Evolutionary conservation across 2,888 invertebrate species (phyloP).

Genomic region (Drosophila prostipennis): DNA sequence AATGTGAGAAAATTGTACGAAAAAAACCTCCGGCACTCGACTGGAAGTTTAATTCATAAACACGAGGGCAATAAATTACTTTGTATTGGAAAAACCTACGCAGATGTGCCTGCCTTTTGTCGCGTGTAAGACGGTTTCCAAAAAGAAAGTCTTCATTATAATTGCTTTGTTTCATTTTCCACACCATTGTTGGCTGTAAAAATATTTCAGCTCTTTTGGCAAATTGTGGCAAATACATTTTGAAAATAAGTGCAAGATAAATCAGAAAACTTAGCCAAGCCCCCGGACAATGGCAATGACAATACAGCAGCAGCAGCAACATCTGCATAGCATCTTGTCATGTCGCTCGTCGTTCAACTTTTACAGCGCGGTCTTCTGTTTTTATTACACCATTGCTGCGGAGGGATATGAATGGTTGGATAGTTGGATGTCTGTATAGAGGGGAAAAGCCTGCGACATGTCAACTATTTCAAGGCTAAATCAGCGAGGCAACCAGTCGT

Average conservation of each 20-base stretch:
- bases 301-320: constrained; percentile 8
- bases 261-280: constrained; percentile 34
- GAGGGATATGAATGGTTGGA: constrained; percentile 3
- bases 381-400: constrained; percentile 42
- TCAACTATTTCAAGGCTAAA: constrained; percentile 57
- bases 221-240: constrained; percentile 34
- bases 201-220: constrained; percentile 32
- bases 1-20: constrained; percentile 39
- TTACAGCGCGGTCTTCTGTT: constrained; percentile 31
- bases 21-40: constrained; percentile 3
- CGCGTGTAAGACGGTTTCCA: constrained; percentile 59
- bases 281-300: constrained; percentile 37
- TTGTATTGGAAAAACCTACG: constrained; percentile 42
- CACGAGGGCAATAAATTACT: constrained; percentile 49
- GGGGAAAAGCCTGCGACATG: constrained; percentile 50
- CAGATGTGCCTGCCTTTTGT: constrained; percentile 45
- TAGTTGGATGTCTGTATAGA: constrained; percentile 19
- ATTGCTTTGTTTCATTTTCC: constrained; percentile 66
- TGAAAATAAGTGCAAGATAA: constrained; percentile 13
- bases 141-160: constrained; percentile 73
- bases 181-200: constrained; percentile 29
- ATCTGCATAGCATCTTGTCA: constrained; percentile 47
- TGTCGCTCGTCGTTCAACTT: constrained; percentile 31
- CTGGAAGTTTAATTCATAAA: constrained; percentile 34
- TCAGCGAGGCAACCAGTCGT: constrained; percentile 48